Evolutionary conservation across 2,113 vertebrate genomes (phyloP), one percentile per base, ranked within the genome.

Genomic region (Oxygymnocypris stewartii): DNA sequence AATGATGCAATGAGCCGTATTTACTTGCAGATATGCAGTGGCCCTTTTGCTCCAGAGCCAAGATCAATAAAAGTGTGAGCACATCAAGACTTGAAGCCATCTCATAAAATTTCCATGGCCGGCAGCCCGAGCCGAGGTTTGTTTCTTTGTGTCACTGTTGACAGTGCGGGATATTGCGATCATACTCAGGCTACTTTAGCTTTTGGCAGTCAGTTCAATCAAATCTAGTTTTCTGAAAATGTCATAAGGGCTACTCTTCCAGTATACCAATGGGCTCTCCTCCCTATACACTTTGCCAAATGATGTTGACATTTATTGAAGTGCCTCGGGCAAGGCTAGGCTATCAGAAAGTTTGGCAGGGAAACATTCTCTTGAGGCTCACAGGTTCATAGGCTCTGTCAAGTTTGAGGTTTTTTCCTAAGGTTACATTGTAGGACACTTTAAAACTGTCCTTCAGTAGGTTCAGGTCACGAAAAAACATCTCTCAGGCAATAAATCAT

Each of bases 51-150:
- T 51, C 40, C 44, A 4, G 25, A 71, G 28, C 20, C 11, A 54
- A 44, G 90, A 92, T 93, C 92, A 90, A 91, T 93, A 90, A 80
- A 90, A 89, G 86, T 92, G 91, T 90, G 90, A 90, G 61, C 78
- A 61, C 85, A 84, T 89, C 85, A 78, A 61, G 84, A 86, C 85
- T 85, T 76, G 65, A 84, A 65, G 37, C 67, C 78, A 67, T 90
- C 91, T 92, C 86, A 90, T 85, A 85, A 88, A 76, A 13, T 35
- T 69, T 49, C 14, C 77, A 84, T 88, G 59, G 89, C 78, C 87
- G 42, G 85, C 61, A 80, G 86, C 42, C 23, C 40, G n/a, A 76
- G 61, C 20, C 2, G 51, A 87, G 51, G 79, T 76, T 87, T 85
- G 51, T 51, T 9, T 79, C 54, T 84, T 61, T 89, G 85, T 37